Percentiles rank a stretch among this genome's conserved stretches.
Conservation (phyloP, 64 coral and sea anemone species). For the Montipora efflorescens region DNA sequence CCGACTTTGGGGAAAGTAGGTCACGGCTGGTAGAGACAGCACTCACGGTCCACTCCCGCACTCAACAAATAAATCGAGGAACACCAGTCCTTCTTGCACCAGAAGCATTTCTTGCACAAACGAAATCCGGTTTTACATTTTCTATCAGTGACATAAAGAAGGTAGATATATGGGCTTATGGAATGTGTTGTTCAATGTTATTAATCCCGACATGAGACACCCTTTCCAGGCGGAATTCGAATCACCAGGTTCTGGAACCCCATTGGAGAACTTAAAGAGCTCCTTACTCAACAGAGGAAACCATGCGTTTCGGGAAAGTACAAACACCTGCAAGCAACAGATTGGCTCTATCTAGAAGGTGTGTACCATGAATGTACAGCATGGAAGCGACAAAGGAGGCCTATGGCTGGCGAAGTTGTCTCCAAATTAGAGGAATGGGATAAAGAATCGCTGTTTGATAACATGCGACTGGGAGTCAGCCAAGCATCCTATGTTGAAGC, state of each 20-base stretch:
- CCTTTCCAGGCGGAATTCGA: too few species aligned
- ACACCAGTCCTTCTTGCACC: too few species aligned
- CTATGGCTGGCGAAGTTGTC: constrained; percentile 5
- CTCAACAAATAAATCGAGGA: too few species aligned
- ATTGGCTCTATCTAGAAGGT: not conserved
- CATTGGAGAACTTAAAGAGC: not conserved
- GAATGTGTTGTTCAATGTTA: too few species aligned
- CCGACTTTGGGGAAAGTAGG: too few species aligned
- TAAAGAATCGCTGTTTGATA: not conserved
- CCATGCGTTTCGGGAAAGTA: not conserved
- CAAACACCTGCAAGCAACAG: not conserved
- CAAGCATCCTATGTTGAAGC: constrained; percentile 13
- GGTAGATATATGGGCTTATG: too few species aligned
- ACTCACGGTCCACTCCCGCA: too few species aligned
- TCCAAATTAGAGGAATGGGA: not conserved
- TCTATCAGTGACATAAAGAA: too few species aligned
- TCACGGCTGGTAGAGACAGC: too few species aligned
- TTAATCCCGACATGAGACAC: too few species aligned
- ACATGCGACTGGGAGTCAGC: constrained; percentile 7
- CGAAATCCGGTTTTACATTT: too few species aligned
- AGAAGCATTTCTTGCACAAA: too few species aligned
- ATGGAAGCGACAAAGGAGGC: not conserved
- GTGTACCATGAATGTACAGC: constrained; percentile 29
- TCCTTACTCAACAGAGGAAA: not conserved
- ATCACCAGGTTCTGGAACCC: not conserved